Percentiles rank a stretch among this genome's conserved stretches.
Evolutionary conservation across 2,113 vertebrate genomes (phyloP).

Genomic region (Irena cyanogastra): DNA sequence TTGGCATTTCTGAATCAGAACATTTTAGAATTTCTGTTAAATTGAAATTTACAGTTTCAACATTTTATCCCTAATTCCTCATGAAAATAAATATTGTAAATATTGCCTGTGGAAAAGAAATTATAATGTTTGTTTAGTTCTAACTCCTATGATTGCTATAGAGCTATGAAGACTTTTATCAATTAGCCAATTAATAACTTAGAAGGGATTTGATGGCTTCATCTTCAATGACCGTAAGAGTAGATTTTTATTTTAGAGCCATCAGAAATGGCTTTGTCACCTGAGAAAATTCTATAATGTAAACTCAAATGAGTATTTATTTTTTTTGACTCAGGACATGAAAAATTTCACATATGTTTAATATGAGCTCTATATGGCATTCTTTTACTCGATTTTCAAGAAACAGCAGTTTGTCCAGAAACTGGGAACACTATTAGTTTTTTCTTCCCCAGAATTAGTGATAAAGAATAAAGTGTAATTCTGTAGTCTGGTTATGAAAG

Average conservation of each 20-base stretch:
- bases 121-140: neutral
- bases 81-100: neutral
- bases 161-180: neutral
- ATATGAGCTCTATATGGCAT: neutral
- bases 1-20: neutral
- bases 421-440: neutral
- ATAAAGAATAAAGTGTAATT: neutral
- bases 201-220: neutral
- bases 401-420: neutral
- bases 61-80: neutral
- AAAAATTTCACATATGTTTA: neutral
- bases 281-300: neutral
- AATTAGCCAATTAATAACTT: neutral
- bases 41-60: neutral
- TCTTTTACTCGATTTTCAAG: neutral
- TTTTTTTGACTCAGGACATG: neutral
- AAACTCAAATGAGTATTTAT: neutral
- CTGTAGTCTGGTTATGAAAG: neutral
- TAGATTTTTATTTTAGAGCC: neutral
- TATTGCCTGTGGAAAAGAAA: neutral
- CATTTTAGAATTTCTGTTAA: neutral
- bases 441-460: neutral
- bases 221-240: neutral
- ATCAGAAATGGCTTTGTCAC: neutral
- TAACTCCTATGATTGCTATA: neutral